Base-by-base conservation (phyloP, 2,888 invertebrate genomes). In the Tortrix viridana region DNA sequence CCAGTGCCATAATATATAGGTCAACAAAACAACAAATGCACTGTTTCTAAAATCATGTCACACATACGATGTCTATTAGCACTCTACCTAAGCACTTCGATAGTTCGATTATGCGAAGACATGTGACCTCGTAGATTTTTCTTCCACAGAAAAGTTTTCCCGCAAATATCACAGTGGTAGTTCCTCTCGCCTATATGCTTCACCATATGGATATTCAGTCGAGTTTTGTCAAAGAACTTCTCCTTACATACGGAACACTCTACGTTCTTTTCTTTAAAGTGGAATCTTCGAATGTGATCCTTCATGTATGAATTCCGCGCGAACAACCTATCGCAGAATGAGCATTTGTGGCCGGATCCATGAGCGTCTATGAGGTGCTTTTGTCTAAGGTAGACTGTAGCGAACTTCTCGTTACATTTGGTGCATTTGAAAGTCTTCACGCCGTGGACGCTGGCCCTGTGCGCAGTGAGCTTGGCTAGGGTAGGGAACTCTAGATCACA, bases 111-210 rank as follows among this genome's bases (percentile, higher is more conserved):
- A 71, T 93, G 93, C 49, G 90, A 85, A 32, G 86, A 83, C 46
- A 86, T 77, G 69, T 93, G 93, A 0, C 84, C 84, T 16, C 84
- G 87, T 60, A 93, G 76, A 68, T 92, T 87, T 43, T 90, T 92
- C 66, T 86, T 86, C 43, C 89, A 87, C 5, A 86, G 80, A 60
- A 92, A 84, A 72, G 84, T 86, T 56, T 85, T 85, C 0, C 86
- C 84, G 66, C 92, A 93, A 14, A 87, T 77, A 43, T 91, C 86
- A 65, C 92, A 92, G 46, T 89, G 81, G 65, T 84, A 86, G 4
- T 76, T 76, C 1, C 80, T 81, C 3, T 86, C 85, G 48, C 81
- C 81, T 20, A 77, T 76, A 67, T 88, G 89, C n/a, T 76, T 77
- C 62, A 76, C 77, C 65, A 78, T 77, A 66, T 87, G 88, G 14